These are phyloP conservation scores for Melanerpes formicivorus DNA, from an alignment of 2,113 vertebrate genomes.

Conservation along the genomic window DNA sequence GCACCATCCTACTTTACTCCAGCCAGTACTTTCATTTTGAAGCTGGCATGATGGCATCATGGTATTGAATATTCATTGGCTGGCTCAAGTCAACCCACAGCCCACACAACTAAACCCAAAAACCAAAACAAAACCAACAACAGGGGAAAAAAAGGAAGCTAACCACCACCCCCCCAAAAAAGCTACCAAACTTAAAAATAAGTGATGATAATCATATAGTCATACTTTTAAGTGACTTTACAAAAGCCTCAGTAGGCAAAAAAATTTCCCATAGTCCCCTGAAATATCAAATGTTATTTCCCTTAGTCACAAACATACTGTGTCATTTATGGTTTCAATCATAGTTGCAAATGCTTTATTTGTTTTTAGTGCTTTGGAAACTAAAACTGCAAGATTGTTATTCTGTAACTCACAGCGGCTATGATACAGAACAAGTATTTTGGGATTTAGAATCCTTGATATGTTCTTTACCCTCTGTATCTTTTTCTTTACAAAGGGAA, in stretches of 20 bases:
- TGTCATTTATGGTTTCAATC: neutral
- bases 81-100: no score
- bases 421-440: neutral
- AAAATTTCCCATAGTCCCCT: neutral
- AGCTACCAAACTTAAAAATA: neutral
- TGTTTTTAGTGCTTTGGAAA: neutral
- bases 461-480: neutral
- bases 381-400: neutral
- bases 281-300: neutral
- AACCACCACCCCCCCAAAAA: no score
- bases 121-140: no score
- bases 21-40: no score
- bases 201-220: neutral
- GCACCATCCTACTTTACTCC: no score
- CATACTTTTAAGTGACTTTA: neutral
- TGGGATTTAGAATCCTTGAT: neutral
- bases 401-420: neutral
- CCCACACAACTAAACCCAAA: no score
- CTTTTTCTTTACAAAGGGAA: neutral
- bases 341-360: neutral
- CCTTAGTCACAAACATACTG: neutral
- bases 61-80: no score
- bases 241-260: neutral
- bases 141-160: no score
- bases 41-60: no score